These are phyloP conservation scores for Eupleurogrammus muticus DNA, from an alignment of 2,797 vertebrate species.

Conservation along the genomic window DNA sequence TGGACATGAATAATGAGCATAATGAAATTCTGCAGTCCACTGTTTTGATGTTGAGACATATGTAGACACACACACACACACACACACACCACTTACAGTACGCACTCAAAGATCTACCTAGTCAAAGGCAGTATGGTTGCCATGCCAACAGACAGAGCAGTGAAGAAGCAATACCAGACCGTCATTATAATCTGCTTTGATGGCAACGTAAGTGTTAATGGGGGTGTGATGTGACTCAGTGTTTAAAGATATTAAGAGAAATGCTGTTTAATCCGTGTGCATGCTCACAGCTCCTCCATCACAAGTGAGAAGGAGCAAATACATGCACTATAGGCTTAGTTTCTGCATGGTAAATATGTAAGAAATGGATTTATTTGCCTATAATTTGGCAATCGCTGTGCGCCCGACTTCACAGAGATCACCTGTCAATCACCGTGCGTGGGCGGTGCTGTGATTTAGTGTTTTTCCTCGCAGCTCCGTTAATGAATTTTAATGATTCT, in stretches of 20 bases:
- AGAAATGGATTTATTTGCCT: conserved; percentile 23
- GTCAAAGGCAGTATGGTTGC: conserved; percentile 73
- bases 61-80: conserved; percentile 14
- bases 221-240: conserved; percentile 51
- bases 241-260: conserved; percentile 57
- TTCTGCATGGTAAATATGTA: conserved; percentile 16
- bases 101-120: conserved; percentile 49
- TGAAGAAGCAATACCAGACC: conserved; percentile 64
- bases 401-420: conserved; percentile 35
- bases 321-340: not conserved
- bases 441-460: conserved; percentile 46
- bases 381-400: conserved; percentile 42
- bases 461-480: conserved; percentile 28
- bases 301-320: not conserved
- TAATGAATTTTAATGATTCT: conserved; percentile 19
- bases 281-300: conserved; percentile 11
- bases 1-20: not conserved
- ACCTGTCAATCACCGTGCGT: conserved; percentile 72
- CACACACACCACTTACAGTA: not conserved
- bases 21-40: not conserved
- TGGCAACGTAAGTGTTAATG: conserved; percentile 52
- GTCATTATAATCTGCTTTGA: conserved; percentile 64
- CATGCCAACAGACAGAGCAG: conserved; percentile 76
- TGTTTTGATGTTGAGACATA: conserved; percentile 20
- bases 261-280: conserved; percentile 46